Conservation (phyloP, 2,113 vertebrate species). For the Ciconia maguari region DNA sequence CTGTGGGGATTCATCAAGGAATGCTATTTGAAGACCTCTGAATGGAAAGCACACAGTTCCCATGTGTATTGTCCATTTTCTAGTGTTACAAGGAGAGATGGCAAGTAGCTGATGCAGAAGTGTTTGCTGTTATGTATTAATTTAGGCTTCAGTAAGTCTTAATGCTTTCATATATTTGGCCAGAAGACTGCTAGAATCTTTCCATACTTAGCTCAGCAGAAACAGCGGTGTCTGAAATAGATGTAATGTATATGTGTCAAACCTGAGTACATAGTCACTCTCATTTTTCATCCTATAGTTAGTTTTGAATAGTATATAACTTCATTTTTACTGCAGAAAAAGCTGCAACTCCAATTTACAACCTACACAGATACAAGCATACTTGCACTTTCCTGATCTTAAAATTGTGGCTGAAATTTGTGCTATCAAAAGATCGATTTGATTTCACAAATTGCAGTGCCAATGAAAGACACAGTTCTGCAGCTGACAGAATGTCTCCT, state of each 20-base stretch:
- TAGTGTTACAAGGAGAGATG: not conserved
- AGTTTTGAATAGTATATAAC: not conserved
- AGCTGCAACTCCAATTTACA: not conserved
- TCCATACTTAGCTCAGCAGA: not conserved
- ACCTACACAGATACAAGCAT: not conserved
- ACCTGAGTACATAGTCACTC: not conserved
- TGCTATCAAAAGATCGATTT: not conserved
- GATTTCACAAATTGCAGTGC: not conserved
- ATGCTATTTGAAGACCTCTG: not conserved
- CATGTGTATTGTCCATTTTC: not conserved
- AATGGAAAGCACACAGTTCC: not conserved
- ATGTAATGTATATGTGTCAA: not conserved
- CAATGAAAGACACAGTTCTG: not conserved
- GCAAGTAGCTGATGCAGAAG: not conserved
- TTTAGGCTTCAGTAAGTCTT: not conserved
- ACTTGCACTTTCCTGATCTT: not conserved
- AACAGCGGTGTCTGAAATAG: not conserved
- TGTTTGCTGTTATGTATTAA: not conserved
- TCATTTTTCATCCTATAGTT: not conserved
- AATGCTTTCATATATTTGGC: not conserved
- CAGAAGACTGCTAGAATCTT: not conserved
- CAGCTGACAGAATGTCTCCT: not conserved
- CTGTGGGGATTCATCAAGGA: not conserved
- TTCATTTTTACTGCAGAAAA: not conserved
- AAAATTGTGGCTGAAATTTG: not conserved